Conservation (phyloP, 2,888 invertebrate species). For the Creontiades dilutus region DNA sequence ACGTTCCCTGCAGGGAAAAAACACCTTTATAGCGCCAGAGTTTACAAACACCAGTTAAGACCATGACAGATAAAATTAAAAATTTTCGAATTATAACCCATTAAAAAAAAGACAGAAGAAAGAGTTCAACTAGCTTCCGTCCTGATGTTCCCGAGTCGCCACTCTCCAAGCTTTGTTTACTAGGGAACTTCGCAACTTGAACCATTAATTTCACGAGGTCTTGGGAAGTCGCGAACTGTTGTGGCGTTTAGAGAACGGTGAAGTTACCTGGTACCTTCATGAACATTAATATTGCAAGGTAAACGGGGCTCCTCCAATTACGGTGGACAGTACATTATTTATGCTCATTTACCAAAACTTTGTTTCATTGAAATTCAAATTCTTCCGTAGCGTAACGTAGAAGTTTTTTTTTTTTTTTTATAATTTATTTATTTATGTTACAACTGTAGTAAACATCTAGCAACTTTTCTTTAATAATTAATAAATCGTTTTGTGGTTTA, state of each 20-base stretch:
- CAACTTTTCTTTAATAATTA: no score
- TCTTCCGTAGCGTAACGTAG: background rate
- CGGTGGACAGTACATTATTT: background rate
- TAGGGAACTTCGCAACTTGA: background rate
- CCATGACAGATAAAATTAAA: background rate
- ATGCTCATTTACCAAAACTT: background rate
- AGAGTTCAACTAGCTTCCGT: background rate
- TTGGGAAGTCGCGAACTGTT: conserved; percentile 22
- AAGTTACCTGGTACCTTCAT: background rate
- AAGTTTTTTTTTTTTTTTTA: no score
- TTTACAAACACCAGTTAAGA: background rate
- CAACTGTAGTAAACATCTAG: no score
- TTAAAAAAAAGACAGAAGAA: background rate
- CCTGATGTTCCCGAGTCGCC: background rate
- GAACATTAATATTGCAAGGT: conserved; percentile 23
- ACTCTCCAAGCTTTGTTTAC: conserved; percentile 8
- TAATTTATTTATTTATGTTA: no score
- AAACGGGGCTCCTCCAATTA: background rate
- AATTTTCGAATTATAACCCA: conserved; percentile 1
- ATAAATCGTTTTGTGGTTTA: no score
- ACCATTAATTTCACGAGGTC: conserved; percentile 21
- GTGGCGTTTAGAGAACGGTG: background rate
- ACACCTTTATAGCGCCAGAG: background rate
- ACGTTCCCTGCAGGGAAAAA: no score
- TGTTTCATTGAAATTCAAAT: background rate